These are phyloP conservation scores for Rhynchonema sp. DNA, from an alignment of 2,888 invertebrate genomes.

Conservation along the genomic window DNA sequence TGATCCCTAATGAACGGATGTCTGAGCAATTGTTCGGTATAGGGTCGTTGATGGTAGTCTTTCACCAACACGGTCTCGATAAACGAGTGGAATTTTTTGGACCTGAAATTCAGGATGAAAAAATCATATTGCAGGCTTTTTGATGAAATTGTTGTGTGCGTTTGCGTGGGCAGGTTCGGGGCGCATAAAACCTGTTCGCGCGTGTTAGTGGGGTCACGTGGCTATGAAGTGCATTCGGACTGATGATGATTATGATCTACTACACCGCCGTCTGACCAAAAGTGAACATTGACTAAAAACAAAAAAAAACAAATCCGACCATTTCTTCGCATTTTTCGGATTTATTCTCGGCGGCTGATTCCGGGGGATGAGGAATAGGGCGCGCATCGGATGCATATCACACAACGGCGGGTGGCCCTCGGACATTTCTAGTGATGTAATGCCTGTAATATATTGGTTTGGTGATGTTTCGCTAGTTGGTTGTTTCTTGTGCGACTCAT, in stretches of 20 bases:
- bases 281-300: neutral
- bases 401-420: conserved; percentile 65
- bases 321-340: conserved; percentile 41
- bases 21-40: conserved; percentile 88
- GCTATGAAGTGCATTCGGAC: too few species aligned
- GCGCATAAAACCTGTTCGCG: too few species aligned
- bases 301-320: conserved; percentile 8
- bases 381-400: conserved; percentile 98
- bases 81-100: conserved; percentile 81
- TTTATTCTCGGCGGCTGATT: conserved; percentile 89
- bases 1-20: conserved; percentile 96
- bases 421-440: conserved; percentile 98
- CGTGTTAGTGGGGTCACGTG: too few species aligned
- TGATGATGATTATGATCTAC: too few species aligned
- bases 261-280: neutral
- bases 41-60: conserved; percentile 94
- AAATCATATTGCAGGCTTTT: too few species aligned
- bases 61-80: conserved; percentile 95
- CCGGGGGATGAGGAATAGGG: conserved; percentile 88
- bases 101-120: conserved; percentile 29
- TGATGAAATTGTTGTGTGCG: too few species aligned
- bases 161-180: too few species aligned
- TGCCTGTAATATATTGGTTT: too few species aligned
- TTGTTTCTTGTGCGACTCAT: conserved; percentile 35
- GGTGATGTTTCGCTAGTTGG: neutral